These are phyloP conservation scores for Anadara kagoshimensis DNA, from an alignment of 1,140 invertebrate species.

Conservation along the genomic window DNA sequence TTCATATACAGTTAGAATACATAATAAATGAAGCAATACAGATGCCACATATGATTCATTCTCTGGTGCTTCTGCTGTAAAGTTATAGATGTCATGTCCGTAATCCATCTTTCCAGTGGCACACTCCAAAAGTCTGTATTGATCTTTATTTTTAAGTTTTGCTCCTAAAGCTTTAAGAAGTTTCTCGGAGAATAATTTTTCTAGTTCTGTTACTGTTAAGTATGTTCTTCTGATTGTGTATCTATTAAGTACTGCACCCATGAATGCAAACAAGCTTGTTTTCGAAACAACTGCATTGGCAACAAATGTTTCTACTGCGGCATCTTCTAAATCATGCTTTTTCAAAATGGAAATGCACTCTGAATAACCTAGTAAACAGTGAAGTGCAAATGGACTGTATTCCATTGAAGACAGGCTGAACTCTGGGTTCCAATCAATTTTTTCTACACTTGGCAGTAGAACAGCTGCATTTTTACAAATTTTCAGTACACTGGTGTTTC, in stretches of 20 bases:
- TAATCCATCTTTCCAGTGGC: constrained; percentile 8
- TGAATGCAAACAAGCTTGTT: too few species aligned
- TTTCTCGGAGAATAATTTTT: too few species aligned
- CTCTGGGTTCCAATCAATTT: constrained; percentile 18
- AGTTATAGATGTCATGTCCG: constrained; percentile 7
- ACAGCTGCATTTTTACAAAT: not conserved
- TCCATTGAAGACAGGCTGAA: not conserved
- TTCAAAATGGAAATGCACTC: too few species aligned
- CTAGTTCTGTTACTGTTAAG: too few species aligned
- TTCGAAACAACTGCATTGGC: too few species aligned
- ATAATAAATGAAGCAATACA: constrained; percentile 26
- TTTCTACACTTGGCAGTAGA: not conserved
- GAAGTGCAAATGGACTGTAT: constrained; percentile 10
- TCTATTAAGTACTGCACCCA: too few species aligned
- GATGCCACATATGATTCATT: constrained; percentile 23
- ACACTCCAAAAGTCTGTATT: not conserved
- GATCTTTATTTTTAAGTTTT: not conserved
- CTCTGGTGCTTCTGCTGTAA: not conserved
- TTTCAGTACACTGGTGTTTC: not conserved
- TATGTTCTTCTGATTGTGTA: too few species aligned
- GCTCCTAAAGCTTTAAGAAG: too few species aligned
- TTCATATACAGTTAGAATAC: constrained; percentile 4
- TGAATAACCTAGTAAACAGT: too few species aligned
- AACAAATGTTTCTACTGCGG: too few species aligned
- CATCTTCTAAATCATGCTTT: too few species aligned